Percentiles rank a stretch among this genome's conserved stretches.
phyloP scores from a whole-genome alignment of 1,140 invertebrate genomes.

The Atta texana region DNA sequence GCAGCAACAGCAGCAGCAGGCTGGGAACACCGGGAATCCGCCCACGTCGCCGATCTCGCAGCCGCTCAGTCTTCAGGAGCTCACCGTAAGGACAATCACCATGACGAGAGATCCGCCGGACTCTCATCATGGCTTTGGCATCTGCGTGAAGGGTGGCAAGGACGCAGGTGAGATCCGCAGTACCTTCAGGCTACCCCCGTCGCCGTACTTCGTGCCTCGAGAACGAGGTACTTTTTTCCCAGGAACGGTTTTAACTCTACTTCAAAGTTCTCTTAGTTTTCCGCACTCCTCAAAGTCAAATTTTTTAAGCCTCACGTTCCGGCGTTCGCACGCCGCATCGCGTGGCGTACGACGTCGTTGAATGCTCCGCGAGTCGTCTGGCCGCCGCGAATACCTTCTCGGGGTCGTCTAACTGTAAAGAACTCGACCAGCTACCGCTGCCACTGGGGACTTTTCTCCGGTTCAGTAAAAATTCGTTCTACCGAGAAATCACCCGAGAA shows the following conservation, averaged over 20 bases:
- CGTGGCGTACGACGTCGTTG: neutral
- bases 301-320: constrained; percentile 9
- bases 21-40: constrained; percentile 67
- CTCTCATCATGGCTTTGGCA: constrained; percentile 93
- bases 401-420: constrained; percentile 41
- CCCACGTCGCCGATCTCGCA: constrained; percentile 85
- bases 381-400: neutral
- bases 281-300: constrained; percentile 4
- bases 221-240: constrained; percentile 73
- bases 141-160: constrained; percentile 95
- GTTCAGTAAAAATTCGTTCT: constrained; percentile 10
- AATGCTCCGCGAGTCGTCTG: constrained; percentile 45
- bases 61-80: constrained; percentile 90
- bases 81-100: constrained; percentile 92
- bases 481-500: constrained; percentile 4
- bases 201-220: constrained; percentile 77
- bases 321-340: neutral
- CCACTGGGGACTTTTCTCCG: neutral
- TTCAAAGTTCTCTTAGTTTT: neutral
- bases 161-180: constrained; percentile 90
- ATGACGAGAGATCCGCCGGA: constrained; percentile 93
- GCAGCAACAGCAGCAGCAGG: constrained; percentile 70
- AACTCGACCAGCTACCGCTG: neutral
- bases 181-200: constrained; percentile 76
- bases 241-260: constrained; percentile 47